Evolutionary conservation across 1,140 invertebrate species (phyloP).

Genomic region (Nymphalis io): DNA sequence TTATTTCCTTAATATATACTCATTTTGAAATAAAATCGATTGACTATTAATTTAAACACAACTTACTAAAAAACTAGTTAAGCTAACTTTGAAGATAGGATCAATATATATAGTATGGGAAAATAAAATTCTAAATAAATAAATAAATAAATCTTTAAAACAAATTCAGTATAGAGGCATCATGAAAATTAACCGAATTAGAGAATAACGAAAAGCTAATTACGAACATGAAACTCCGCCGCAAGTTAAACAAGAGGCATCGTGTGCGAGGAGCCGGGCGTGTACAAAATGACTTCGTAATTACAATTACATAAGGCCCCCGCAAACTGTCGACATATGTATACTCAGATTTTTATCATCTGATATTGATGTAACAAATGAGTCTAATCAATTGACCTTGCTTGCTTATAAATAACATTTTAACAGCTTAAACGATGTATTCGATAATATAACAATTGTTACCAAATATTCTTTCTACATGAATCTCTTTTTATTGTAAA

Average conservation of each 20-base stretch:
- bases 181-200: slow-evolving; percentile 56
- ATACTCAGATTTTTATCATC: not conserved
- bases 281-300: slow-evolving; percentile 55
- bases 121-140: not conserved
- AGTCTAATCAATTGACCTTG: too few relatives aligned
- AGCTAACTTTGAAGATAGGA: not conserved
- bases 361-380: too few relatives aligned
- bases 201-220: slow-evolving; percentile 62
- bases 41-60: too few relatives aligned
- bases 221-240: slow-evolving; percentile 61
- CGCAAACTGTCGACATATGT: slow-evolving; percentile 7
- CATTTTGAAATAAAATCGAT: too few relatives aligned
- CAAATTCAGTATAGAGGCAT: slow-evolving; percentile 13
- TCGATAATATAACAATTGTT: too few relatives aligned
- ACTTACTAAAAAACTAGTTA: too few relatives aligned
- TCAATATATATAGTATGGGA: not conserved
- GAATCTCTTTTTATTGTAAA: too few relatives aligned
- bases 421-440: too few relatives aligned
- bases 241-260: slow-evolving; percentile 49
- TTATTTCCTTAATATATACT: too few relatives aligned
- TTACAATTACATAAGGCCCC: slow-evolving; percentile 57
- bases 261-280: slow-evolving; percentile 42
- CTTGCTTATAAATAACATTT: too few relatives aligned
- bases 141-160: slow-evolving; percentile 14
- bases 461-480: too few relatives aligned